phyloP scores from a whole-genome alignment of 1,140 invertebrate species.

The Zaprionus inermis region DNA sequence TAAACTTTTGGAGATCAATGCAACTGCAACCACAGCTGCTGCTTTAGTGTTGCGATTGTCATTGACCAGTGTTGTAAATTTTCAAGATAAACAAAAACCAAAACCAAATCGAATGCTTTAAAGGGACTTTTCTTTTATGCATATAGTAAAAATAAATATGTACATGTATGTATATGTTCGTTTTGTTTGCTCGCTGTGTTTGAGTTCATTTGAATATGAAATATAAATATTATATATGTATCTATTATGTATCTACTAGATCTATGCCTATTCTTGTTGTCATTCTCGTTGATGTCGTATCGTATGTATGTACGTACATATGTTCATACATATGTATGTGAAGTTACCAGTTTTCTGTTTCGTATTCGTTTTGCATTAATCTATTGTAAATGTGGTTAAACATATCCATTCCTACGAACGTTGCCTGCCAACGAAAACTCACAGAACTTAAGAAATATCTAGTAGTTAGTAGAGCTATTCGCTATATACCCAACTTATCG shows the following conservation, averaged over 20 bases:
- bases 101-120: slow-evolving; percentile 21
- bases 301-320: too few relatives aligned
- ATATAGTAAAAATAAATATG: neutral
- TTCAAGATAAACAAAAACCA: slow-evolving; percentile 14
- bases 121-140: slow-evolving; percentile 4
- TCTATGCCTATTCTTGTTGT: slow-evolving; percentile 41
- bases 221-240: slow-evolving; percentile 11
- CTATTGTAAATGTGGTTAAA: slow-evolving; percentile 6
- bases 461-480: neutral
- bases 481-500: neutral
- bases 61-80: slow-evolving; percentile 38
- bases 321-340: neutral
- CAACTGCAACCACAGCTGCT: slow-evolving; percentile 11
- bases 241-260: slow-evolving; percentile 14
- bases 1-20: slow-evolving; percentile 21
- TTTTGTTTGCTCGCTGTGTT: slow-evolving; percentile 32
- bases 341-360: slow-evolving; percentile 7
- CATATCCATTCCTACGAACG: neutral
- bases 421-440: neutral
- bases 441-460: neutral
- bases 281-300: slow-evolving; percentile 15
- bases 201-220: slow-evolving; percentile 1
- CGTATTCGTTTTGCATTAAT: slow-evolving; percentile 22
- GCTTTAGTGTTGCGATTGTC: slow-evolving; percentile 13
- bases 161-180: slow-evolving; percentile 1